These are phyloP conservation scores for Ianthella basta DNA, from an alignment of 37 sponge, comb jelly and placozoan genomes.

Conservation along the genomic window DNA sequence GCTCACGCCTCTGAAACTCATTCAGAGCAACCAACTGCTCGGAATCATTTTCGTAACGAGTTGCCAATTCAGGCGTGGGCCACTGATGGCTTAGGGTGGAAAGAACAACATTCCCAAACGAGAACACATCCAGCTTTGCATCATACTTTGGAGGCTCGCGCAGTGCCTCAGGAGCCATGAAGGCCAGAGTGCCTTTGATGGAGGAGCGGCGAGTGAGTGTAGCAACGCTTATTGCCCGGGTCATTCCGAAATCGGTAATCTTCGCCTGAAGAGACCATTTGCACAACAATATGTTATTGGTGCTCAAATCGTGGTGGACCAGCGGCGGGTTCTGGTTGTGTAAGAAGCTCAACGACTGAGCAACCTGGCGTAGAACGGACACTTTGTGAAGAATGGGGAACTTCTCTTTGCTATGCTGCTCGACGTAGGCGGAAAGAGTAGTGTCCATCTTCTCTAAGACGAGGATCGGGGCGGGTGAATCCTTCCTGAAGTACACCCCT, in stretches of 20 bases:
- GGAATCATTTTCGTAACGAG: neutral
- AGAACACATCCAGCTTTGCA: slow-evolving; percentile 16
- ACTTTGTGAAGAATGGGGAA: slow-evolving; percentile 7
- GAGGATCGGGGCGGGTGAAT: neutral
- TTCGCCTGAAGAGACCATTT: neutral
- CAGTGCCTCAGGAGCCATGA: slow-evolving; percentile 19
- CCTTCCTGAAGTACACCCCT: neutral
- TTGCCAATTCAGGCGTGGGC: neutral
- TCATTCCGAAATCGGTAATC: slow-evolving; percentile 19
- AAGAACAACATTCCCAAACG: neutral
- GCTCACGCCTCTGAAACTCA: neutral
- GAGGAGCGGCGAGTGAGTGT: slow-evolving; percentile 4
- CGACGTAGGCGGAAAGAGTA: neutral
- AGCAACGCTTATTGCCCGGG: neutral
- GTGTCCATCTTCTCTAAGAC: slow-evolving; percentile 19
- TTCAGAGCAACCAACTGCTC: slow-evolving; percentile 16
- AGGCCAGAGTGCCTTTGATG: slow-evolving; percentile 13
- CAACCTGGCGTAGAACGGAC: neutral
- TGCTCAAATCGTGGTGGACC: slow-evolving; percentile 16
- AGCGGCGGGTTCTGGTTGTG: slow-evolving; percentile 22
- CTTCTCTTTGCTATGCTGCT: neutral
- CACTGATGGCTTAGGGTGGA: neutral
- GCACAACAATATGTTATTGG: slow-evolving; percentile 11
- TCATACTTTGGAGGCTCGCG: neutral
- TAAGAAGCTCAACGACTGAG: neutral